Conservation (phyloP, 2,888 invertebrate genomes). For the Hipparchia semele region DNA sequence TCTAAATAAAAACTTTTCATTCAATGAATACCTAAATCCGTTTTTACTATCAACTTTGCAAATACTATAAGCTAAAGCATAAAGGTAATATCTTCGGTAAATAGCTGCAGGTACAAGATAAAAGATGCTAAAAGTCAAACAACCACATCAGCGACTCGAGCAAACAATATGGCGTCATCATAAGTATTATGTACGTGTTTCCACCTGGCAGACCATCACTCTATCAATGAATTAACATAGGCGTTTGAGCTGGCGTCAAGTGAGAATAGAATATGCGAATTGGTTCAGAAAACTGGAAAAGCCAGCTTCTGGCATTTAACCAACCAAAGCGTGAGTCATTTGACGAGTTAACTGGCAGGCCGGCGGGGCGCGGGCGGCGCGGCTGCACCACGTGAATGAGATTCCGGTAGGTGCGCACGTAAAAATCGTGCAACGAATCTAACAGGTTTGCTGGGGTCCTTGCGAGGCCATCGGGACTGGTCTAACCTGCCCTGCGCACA, state of each 20-base stretch:
- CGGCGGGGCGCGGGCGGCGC: constrained; percentile 61
- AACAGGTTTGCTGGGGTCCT: constrained; percentile 83
- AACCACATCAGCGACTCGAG: constrained; percentile 1
- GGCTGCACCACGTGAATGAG: constrained; percentile 78
- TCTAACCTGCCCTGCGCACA: constrained; percentile 81
- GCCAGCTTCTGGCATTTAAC: constrained; percentile 79
- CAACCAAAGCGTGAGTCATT: constrained; percentile 79
- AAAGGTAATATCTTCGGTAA: background rate
- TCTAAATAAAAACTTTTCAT: constrained; percentile 11
- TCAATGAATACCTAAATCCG: background rate
- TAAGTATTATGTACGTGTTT: background rate
- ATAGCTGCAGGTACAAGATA: background rate
- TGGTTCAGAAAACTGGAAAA: constrained; percentile 80
- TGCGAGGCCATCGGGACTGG: constrained; percentile 82
- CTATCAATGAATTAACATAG: constrained; percentile 41
- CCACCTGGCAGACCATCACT: constrained; percentile 9
- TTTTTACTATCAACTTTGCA: background rate
- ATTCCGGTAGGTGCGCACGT: constrained; percentile 83
- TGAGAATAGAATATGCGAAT: constrained; percentile 72
- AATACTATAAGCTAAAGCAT: background rate
- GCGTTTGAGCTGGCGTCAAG: constrained; percentile 47
- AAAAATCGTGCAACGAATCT: constrained; percentile 84
- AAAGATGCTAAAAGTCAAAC: constrained; percentile 9
- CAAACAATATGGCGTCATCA: background rate
- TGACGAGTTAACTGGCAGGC: constrained; percentile 79